phyloP scores from a whole-genome alignment of 2,888 invertebrate genomes.

The Eretmocerus hayati region DNA sequence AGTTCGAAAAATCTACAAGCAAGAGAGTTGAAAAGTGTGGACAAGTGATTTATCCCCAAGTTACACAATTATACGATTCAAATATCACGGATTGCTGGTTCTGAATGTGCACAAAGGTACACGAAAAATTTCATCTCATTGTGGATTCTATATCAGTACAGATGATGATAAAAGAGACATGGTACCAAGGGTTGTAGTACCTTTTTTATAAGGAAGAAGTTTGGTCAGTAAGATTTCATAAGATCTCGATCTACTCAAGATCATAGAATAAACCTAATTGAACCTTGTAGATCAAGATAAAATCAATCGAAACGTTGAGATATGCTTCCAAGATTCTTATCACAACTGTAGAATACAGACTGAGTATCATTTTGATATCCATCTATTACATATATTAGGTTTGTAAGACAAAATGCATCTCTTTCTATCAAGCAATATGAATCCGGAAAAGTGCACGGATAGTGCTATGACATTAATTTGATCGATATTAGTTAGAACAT shows the following conservation, averaged over 20 bases:
- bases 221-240: constrained; percentile 18
- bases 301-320: constrained; percentile 16
- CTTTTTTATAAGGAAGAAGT: constrained; percentile 20
- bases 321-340: constrained; percentile 14
- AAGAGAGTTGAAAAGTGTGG: too few relatives aligned
- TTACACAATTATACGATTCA: constrained; percentile 32
- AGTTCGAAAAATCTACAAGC: constrained; percentile 37
- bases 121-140: constrained; percentile 22
- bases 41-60: too few relatives aligned
- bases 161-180: constrained; percentile 17
- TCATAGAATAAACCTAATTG: too few relatives aligned
- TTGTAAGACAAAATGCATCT: too few relatives aligned
- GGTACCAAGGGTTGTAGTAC: constrained; percentile 12
- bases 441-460: too few relatives aligned
- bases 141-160: too few relatives aligned
- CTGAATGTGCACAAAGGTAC: constrained; percentile 32
- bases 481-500: too few relatives aligned
- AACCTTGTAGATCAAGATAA: constrained; percentile 12
- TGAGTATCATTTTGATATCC: too few relatives aligned
- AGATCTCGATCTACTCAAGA: constrained; percentile 6
- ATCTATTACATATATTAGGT: too few relatives aligned
- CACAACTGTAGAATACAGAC: constrained; percentile 7
- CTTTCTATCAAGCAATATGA: too few relatives aligned
- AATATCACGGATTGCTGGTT: constrained; percentile 42
- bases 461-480: too few relatives aligned